Conservation (phyloP, 2,888 invertebrate species). For the Leptinotarsa juncta region DNA sequence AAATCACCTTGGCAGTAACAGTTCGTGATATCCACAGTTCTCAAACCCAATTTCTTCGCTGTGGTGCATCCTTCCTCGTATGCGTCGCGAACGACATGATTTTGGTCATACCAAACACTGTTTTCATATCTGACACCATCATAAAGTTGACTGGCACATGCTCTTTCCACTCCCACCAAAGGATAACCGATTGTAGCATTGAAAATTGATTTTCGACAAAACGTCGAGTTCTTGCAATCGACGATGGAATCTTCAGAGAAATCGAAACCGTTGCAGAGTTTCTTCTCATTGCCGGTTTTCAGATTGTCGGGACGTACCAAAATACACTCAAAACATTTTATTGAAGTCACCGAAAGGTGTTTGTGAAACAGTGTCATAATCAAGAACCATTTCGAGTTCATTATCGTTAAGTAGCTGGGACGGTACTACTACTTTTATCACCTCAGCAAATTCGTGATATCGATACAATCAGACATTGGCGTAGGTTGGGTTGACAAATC, state of each 20-base stretch:
- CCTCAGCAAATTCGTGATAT: slow-evolving; percentile 4
- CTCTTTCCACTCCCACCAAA: slow-evolving; percentile 42
- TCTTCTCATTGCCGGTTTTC: not conserved
- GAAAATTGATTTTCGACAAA: slow-evolving; percentile 44
- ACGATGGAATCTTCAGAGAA: slow-evolving; percentile 40
- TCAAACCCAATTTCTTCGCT: slow-evolving; percentile 38
- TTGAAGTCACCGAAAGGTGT: slow-evolving; percentile 8
- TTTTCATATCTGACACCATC: slow-evolving; percentile 33
- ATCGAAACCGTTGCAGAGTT: slow-evolving; percentile 46
- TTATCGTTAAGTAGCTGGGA: not conserved
- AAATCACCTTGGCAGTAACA: slow-evolving; percentile 47
- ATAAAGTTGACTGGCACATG: slow-evolving; percentile 47
- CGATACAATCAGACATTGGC: not conserved
- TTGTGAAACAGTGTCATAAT: slow-evolving; percentile 8
- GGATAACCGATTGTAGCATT: slow-evolving; percentile 30
- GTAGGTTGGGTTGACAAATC: not conserved
- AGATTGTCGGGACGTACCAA: not conserved
- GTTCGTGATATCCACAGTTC: slow-evolving; percentile 39
- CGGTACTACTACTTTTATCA: slow-evolving; percentile 6
- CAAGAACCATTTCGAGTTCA: not conserved
- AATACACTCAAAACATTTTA: slow-evolving; percentile 29
- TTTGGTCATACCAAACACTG: slow-evolving; percentile 32
- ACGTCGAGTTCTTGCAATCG: slow-evolving; percentile 47
- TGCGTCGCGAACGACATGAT: slow-evolving; percentile 37
- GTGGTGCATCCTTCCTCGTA: slow-evolving; percentile 42